phyloP scores from a whole-genome alignment of 2,113 vertebrate species.

The Polyodon spathula region DNA sequence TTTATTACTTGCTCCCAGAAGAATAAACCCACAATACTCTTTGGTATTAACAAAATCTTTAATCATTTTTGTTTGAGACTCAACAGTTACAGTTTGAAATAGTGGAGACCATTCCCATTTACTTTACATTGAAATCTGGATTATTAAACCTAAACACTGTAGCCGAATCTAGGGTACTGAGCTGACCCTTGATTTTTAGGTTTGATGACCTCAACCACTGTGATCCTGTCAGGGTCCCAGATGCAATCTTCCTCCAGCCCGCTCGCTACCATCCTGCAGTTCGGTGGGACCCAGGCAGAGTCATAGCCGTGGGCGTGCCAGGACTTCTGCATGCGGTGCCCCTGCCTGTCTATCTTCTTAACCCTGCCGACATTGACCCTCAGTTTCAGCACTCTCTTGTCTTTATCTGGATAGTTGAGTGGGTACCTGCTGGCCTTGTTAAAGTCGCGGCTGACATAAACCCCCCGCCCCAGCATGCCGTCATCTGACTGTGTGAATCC shows the following conservation, averaged over 20 bases:
- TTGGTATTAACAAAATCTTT: no score
- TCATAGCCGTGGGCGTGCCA: conserved; percentile 21
- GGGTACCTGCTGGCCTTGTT: conserved; percentile 45
- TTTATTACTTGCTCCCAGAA: no score
- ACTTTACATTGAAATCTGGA: no score
- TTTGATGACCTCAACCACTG: conserved; percentile 13
- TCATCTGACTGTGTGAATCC: conserved; percentile 16
- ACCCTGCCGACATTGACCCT: conserved; percentile 28
- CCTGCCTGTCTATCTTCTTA: conserved; percentile 28
- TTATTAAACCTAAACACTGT: no score
- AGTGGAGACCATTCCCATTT: no score
- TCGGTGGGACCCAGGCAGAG: conserved; percentile 30
- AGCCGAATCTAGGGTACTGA: no score
- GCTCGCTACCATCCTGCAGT: conserved; percentile 39
- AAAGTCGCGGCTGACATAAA: conserved; percentile 48
- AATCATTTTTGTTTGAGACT: no score
- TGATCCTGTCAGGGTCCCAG: conserved; percentile 32
- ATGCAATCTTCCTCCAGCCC: conserved; percentile 50
- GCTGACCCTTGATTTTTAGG: no score
- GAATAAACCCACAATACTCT: no score
- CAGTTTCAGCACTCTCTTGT: conserved; percentile 29
- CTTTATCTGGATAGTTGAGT: rapidly evolving
- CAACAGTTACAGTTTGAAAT: no score
- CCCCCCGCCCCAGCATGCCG: conserved; percentile 45
- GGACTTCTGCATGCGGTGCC: conserved; percentile 28